Conservation (phyloP, 1,140 invertebrate species). For the Ceratina calcarata region DNA sequence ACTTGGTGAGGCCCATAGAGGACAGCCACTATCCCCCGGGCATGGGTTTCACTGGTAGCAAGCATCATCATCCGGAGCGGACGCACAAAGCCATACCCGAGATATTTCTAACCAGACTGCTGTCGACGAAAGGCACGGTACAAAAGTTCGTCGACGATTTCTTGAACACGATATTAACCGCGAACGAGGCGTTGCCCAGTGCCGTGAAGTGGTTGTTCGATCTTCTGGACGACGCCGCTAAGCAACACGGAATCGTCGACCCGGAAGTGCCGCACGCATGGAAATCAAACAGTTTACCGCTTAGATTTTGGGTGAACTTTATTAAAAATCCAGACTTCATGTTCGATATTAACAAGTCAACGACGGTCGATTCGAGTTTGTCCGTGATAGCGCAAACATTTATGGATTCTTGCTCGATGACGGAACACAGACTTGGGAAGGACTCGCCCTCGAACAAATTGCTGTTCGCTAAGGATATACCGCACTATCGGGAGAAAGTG, state of each 20-base stretch:
- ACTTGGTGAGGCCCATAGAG: conserved; percentile 91
- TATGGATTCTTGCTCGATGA: conserved; percentile 96
- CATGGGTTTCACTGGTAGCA: conserved; percentile 73
- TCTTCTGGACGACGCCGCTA: conserved; percentile 94
- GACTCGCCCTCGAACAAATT: conserved; percentile 97
- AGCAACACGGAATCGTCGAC: conserved; percentile 90
- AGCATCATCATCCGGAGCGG: conserved; percentile 85
- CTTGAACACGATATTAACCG: conserved; percentile 92
- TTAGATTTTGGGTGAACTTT: conserved; percentile 98
- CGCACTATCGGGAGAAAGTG: conserved; percentile 93
- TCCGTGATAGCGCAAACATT: conserved; percentile 98
- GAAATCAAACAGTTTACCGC: conserved; percentile 97
- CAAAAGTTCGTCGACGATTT: conserved; percentile 99
- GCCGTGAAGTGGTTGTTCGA: conserved; percentile 98
- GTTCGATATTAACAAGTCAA: conserved; percentile 96
- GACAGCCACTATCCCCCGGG: conserved; percentile 83
- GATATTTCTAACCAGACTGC: conserved; percentile 94
- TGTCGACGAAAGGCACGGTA: conserved; percentile 97
- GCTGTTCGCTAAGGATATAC: conserved; percentile 96
- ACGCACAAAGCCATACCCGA: conserved; percentile 96
- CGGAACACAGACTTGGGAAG: conserved; percentile 93
- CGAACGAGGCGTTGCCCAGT: conserved; percentile 93
- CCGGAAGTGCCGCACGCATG: conserved; percentile 96
- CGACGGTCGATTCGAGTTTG: conserved; percentile 94
- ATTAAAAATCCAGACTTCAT: conserved; percentile 98